These are phyloP conservation scores for Subacronicta megacephala DNA, from an alignment of 2,888 invertebrate genomes.

Conservation along the genomic window DNA sequence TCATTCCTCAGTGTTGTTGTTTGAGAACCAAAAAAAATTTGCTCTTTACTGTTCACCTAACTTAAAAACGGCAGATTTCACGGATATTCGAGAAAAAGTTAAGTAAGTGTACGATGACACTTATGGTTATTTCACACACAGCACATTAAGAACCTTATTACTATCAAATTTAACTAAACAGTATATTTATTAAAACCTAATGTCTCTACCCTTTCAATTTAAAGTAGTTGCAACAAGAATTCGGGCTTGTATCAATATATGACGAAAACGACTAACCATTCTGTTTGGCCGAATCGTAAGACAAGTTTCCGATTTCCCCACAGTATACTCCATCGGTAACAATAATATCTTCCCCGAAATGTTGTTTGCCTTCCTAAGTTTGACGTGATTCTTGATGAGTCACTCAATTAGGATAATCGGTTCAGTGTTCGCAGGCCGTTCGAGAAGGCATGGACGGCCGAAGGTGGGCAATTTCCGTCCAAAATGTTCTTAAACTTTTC, in stretches of 20 bases:
- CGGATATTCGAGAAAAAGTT: no score
- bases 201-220: neutral
- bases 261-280: conserved; percentile 7
- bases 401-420: conserved; percentile 47
- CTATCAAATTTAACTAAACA: no score
- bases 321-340: conserved; percentile 13
- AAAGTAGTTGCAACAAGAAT: conserved; percentile 20
- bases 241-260: conserved; percentile 45
- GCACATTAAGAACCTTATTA: no score
- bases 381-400: conserved; percentile 36
- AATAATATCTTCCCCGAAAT: conserved; percentile 32
- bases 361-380: conserved; percentile 34
- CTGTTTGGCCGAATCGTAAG: conserved; percentile 23
- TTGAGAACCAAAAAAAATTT: no score
- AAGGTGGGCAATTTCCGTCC: conserved; percentile 17
- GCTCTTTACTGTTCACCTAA: no score
- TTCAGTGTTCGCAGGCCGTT: conserved; percentile 25
- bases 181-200: no score
- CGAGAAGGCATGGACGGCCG: conserved; percentile 25
- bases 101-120: no score
- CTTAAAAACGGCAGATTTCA: no score
- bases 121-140: no score
- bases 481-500: conserved; percentile 33
- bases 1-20: neutral
- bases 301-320: conserved; percentile 35